phyloP scores from a whole-genome alignment of 2,888 invertebrate genomes.

The Xylota sylvarum region DNA sequence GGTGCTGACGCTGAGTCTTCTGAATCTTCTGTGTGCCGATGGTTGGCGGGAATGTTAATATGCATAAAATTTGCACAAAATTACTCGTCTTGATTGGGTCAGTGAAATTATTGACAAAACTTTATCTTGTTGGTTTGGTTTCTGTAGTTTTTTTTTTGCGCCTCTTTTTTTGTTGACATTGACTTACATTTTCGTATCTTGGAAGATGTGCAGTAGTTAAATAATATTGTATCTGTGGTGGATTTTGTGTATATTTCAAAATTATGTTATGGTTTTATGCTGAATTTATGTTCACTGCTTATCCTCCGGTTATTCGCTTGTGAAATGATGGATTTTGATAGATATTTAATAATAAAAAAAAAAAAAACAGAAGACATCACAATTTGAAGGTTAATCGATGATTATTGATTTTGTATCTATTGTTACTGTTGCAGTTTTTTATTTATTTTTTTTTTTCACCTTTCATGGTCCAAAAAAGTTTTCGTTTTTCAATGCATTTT shows the following conservation, averaged over 20 bases:
- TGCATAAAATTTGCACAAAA: conserved; percentile 72
- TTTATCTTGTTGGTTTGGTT: conserved; percentile 31
- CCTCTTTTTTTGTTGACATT: conserved; percentile 54
- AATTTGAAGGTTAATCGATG: conserved; percentile 46
- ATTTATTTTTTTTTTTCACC: background rate
- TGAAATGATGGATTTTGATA: conserved; percentile 30
- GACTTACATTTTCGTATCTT: conserved; percentile 50
- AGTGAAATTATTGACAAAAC: conserved; percentile 47
- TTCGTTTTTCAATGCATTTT: conserved; percentile 20
- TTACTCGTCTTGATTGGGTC: conserved; percentile 51
- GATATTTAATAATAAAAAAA: background rate
- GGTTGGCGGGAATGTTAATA: conserved; percentile 25
- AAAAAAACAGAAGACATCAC: background rate
- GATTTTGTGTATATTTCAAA: conserved; percentile 40
- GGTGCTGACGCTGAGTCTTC: conserved; percentile 17
- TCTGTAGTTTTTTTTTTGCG: conserved; percentile 1
- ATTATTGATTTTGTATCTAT: conserved; percentile 46
- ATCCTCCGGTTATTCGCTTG: conserved; percentile 37
- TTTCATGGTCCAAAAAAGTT: conserved; percentile 12
- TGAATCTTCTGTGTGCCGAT: conserved; percentile 3
- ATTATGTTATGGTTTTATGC: conserved; percentile 28
- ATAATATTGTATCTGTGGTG: conserved; percentile 12
- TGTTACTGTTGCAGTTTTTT: conserved; percentile 24
- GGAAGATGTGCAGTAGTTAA: conserved; percentile 22
- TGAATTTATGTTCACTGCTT: conserved; percentile 17